Conservation (phyloP, 1,140 invertebrate species). For the Magallana gigas region DNA sequence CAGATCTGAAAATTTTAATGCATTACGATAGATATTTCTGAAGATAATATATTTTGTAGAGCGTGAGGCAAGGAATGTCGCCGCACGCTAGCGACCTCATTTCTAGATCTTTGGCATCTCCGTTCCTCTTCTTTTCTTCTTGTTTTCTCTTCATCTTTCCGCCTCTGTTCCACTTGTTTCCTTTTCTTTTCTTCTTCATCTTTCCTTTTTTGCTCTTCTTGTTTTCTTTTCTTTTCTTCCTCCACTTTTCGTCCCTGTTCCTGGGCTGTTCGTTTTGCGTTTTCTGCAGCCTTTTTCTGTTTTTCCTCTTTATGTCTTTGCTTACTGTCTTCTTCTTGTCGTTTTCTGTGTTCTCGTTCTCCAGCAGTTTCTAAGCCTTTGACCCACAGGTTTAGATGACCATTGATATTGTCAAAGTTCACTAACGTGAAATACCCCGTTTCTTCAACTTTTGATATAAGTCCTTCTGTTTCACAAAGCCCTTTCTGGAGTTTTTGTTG, state of each 20-base stretch:
- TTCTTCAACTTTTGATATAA: conserved; percentile 28
- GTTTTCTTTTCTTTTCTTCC: conserved; percentile 20
- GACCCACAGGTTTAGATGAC: neutral
- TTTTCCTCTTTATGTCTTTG: neutral
- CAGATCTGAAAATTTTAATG: too few species aligned
- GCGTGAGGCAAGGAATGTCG: too few species aligned
- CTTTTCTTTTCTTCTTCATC: too few species aligned
- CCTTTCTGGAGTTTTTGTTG: neutral
- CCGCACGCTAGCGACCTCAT: too few species aligned
- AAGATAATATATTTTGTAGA: too few species aligned
- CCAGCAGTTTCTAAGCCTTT: neutral
- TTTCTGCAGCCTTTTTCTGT: conserved; percentile 9
- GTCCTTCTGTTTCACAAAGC: neutral
- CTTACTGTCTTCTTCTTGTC: neutral
- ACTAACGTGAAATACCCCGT: neutral
- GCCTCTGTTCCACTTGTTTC: neutral
- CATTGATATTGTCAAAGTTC: neutral
- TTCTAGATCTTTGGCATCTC: too few species aligned
- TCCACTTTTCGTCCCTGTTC: conserved; percentile 16
- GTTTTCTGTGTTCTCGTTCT: too few species aligned
- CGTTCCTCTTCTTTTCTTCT: too few species aligned
- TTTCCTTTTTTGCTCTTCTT: too few species aligned
- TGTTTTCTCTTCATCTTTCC: neutral
- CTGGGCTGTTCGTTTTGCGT: neutral
- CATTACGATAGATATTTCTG: too few species aligned